Base-by-base conservation (phyloP, 2,113 vertebrate genomes). In the Rostratula benghalensis region DNA sequence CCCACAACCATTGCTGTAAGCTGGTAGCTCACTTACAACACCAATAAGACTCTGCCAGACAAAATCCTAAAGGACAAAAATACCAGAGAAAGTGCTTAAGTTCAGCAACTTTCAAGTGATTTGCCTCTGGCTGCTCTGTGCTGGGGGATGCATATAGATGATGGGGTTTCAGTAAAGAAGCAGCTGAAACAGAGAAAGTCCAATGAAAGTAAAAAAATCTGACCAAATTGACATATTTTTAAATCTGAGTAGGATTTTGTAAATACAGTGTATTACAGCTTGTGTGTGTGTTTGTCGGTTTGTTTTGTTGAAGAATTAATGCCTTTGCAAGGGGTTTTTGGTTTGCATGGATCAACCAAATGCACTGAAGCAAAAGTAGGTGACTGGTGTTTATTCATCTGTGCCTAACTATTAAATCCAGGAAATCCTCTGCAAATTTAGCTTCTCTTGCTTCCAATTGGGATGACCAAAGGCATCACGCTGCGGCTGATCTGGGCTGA, bases 161-260 rank as follows among this genome's bases (percentile, higher is more conserved):
- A 73, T 86, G 59, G 61, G 74, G 51, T 61, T 80, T 80, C 63
- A 63, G 31, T 73, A 41, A 87, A 82, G 81, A 48, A 89, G 35
- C 21, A 75, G 74, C 56, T 95, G 93, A 83, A 88, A 74, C 67
- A 78, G 64, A 63, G 43, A 53, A 85, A 7, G 54, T 15, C 37
- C 11, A 7, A 37, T 83, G 45, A 16, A 92, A 81, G 59, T 35
- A 51, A 43, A 85, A 74, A 48, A n/a, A 46, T 3, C 13, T 3
- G 8, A 37, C n/a, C 50, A 83, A 70, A 46, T 0, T 18, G 65
- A 64, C 28, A 27, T 19, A 24, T 80, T 85, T 93, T 71, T 61
- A 78, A 89, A 84, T 89, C 48, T 89, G 56, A 93, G 64, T 23
- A 51, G 71, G 64, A 71, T 94, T 96, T 93, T 74, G 43, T 87